Evolutionary conservation across 1,140 invertebrate species (phyloP).

Genomic region (Pseudobourletiella spinata): DNA sequence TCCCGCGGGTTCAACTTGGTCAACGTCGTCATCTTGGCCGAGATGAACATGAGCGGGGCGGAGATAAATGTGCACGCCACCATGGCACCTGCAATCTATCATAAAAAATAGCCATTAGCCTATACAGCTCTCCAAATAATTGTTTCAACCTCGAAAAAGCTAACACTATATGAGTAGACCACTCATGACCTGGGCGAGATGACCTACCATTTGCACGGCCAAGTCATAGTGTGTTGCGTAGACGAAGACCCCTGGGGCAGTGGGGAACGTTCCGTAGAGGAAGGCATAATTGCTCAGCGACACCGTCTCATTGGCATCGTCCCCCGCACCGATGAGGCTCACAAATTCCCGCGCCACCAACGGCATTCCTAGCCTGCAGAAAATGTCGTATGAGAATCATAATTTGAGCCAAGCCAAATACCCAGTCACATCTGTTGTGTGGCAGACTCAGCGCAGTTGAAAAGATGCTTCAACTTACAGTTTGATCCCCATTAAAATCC

Average conservation of each 20-base stretch:
- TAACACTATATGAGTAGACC: too few species aligned
- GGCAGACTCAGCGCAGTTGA: too few species aligned
- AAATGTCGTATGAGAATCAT: constrained; percentile 12
- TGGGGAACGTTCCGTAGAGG: constrained; percentile 86
- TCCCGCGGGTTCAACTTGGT: constrained; percentile 54
- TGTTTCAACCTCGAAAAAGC: too few species aligned
- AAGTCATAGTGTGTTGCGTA: constrained; percentile 81
- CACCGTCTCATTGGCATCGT: constrained; percentile 58
- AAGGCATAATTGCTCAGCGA: constrained; percentile 87
- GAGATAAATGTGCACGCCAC: constrained; percentile 88
- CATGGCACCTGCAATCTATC: constrained; percentile 77
- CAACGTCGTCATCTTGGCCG: constrained; percentile 80
- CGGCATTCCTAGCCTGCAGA: constrained; percentile 70
- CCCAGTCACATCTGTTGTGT: background rate
- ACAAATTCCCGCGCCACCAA: constrained; percentile 77
- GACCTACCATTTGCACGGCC: constrained; percentile 69
- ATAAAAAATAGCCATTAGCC: too few species aligned
- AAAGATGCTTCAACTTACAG: constrained; percentile 63
- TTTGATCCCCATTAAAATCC: constrained; percentile 80
- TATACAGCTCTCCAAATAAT: too few species aligned
- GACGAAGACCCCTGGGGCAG: constrained; percentile 88
- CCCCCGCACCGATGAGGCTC: constrained; percentile 58
- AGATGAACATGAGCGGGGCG: constrained; percentile 88
- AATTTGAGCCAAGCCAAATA: background rate
- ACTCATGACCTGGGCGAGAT: too few species aligned